Evolutionary conservation across 2,888 invertebrate genomes (phyloP).

Genomic region (Trachelus stipa): DNA sequence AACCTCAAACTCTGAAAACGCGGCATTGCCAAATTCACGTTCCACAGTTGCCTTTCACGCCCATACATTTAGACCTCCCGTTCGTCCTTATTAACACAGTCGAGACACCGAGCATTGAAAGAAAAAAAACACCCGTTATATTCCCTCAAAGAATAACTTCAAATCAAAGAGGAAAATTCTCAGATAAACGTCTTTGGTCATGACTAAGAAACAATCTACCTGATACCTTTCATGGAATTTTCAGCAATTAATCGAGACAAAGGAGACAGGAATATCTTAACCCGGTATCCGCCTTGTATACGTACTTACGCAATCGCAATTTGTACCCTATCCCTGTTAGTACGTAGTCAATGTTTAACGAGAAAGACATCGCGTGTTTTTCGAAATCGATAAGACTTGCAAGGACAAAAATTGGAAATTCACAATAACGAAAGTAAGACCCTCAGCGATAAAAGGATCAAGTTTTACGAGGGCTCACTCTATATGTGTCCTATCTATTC

Average conservation of each 20-base stretch:
- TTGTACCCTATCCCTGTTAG: neutral
- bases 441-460: slow-evolving; percentile 6
- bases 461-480: slow-evolving; percentile 6
- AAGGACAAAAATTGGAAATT: neutral
- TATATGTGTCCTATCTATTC: neutral
- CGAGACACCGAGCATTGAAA: neutral
- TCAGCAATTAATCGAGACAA: neutral
- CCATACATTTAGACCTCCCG: neutral
- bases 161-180: neutral
- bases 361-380: neutral
- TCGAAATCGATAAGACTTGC: neutral
- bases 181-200: neutral
- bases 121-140: too few relatives aligned
- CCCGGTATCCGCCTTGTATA: neutral
- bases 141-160: too few relatives aligned
- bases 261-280: neutral
- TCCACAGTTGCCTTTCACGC: neutral
- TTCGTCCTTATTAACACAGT: neutral
- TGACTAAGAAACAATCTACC: neutral
- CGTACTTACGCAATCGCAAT: too few relatives aligned
- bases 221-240: neutral
- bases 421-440: neutral
- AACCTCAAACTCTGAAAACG: neutral
- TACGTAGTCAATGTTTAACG: neutral
- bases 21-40: neutral